Evolutionary conservation across 30 jellyfish, hydroid and myxozoan genomes (phyloP), one percentile per base, ranked within the genome.

Genomic region (Pelagia noctiluca): DNA sequence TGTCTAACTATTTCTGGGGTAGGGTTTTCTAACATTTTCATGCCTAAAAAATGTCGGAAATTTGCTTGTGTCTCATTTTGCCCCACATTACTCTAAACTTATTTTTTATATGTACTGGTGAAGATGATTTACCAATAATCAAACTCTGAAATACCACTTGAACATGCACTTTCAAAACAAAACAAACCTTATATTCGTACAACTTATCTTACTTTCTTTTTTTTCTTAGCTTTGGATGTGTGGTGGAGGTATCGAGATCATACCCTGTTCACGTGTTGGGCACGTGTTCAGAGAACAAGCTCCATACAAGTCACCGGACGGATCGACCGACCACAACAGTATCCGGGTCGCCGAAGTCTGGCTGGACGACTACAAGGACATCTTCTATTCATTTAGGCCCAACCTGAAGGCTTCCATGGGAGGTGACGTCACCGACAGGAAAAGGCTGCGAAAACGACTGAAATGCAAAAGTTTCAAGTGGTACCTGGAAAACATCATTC

Each of bases 271-370:
- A 32, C 95, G 97, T 60, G 97, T 95, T 34, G 99, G 99, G 50
- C 99, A 95, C 87, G 99, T 95, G 30, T 95, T 95, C 68, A 85
- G 99, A 25, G 97, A 95, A 65, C 96, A 89, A 46, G 97, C 99
- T 24, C 99, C 99, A 16, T 90, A 95, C 86, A 83, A 85, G 70
- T 78, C 94, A 1, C 98, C 99, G 12, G 97, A 89, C 30, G 97
- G 97, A 7, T 95, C 97, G 29, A 90, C 97, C 22, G 97, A 88
- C 37, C 97, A 88, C 83, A 95, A 95, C 87, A 95, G 95, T 52
- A 89, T 95, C 50, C 95, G 99, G 2, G 99, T 89, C n/a, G 99
- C 97, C 0, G 99, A 95, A 80, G 99, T 95, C 16, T 95, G 99
- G 99, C 71, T 95, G 82, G 99, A 95, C 37, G 99, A 95, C 74